Conservation (phyloP, 2,797 vertebrate genomes). For the Paramormyrops hopkinsi region DNA sequence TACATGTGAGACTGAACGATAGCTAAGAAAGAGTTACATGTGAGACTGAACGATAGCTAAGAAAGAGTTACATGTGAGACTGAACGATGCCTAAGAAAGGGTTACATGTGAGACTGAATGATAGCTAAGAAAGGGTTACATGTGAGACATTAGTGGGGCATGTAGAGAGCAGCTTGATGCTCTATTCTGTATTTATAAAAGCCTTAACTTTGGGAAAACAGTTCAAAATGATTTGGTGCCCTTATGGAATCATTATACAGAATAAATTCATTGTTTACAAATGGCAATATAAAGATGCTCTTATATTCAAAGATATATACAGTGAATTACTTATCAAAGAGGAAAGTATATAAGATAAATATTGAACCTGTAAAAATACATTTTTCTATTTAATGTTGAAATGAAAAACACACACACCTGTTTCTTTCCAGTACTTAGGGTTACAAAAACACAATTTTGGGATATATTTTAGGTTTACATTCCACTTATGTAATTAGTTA, state of each 20-base stretch:
- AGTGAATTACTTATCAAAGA: conserved; percentile 56
- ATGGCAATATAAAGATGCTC: neutral
- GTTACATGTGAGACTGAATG: neutral
- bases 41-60: too few species aligned
- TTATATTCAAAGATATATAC: conserved; percentile 49
- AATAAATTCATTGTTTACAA: neutral
- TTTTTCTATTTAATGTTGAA: neutral
- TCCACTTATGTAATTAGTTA: conserved; percentile 7
- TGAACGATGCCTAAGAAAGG: neutral
- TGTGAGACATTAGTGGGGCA: neutral
- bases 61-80: too few species aligned
- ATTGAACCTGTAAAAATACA: conserved; percentile 34
- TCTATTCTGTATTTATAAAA: conserved; percentile 28
- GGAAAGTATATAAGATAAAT: conserved; percentile 34
- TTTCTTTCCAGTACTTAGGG: conserved; percentile 5
- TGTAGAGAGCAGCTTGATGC: neutral
- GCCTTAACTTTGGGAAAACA: conserved; percentile 55
- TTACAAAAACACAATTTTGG: conserved; percentile 3
- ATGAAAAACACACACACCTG: neutral
- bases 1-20: too few species aligned
- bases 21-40: too few species aligned
- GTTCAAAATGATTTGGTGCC: conserved; percentile 24
- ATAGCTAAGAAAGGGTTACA: neutral
- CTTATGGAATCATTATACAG: conserved; percentile 43
- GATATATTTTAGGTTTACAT: conserved; percentile 4